phyloP scores from a whole-genome alignment of 2,888 invertebrate genomes.

The Pseudoips prasinana region DNA sequence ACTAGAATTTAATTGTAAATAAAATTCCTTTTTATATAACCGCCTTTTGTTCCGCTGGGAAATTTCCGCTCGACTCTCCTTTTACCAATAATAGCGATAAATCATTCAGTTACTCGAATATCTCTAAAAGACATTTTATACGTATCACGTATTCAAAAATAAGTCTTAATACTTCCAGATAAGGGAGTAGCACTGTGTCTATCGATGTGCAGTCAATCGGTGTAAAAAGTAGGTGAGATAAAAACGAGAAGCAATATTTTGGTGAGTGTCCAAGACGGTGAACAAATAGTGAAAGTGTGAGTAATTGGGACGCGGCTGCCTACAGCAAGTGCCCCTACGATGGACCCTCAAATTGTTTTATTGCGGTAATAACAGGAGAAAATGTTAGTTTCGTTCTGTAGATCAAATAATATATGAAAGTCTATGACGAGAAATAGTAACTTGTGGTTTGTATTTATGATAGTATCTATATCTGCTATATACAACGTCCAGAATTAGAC shows the following conservation, averaged over 20 bases:
- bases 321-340: slow-evolving; percentile 16
- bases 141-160: too few species aligned
- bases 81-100: slow-evolving; percentile 8
- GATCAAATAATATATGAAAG: too few species aligned
- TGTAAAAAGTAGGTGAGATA: slow-evolving; percentile 19
- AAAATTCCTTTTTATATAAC: slow-evolving; percentile 18
- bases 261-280: slow-evolving; percentile 45
- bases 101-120: slow-evolving; percentile 4
- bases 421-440: too few species aligned
- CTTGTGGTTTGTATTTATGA: too few species aligned
- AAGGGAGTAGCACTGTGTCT: too few species aligned
- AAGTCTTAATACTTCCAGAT: too few species aligned
- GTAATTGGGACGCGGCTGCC: slow-evolving; percentile 34
- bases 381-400: too few species aligned
- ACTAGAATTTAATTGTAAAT: slow-evolving; percentile 21
- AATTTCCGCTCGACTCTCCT: not conserved
- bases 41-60: slow-evolving; percentile 16
- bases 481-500: too few species aligned
- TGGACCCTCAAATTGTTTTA: slow-evolving; percentile 1
- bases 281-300: slow-evolving; percentile 56
- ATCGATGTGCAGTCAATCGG: not conserved
- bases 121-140: too few species aligned
- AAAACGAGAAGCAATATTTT: slow-evolving; percentile 29
- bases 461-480: too few species aligned
- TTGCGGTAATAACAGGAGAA: too few species aligned